Evolutionary conservation across 2,797 vertebrate species (phyloP), one percentile per base, ranked within the genome.

Genomic region (Mareca strepera): DNA sequence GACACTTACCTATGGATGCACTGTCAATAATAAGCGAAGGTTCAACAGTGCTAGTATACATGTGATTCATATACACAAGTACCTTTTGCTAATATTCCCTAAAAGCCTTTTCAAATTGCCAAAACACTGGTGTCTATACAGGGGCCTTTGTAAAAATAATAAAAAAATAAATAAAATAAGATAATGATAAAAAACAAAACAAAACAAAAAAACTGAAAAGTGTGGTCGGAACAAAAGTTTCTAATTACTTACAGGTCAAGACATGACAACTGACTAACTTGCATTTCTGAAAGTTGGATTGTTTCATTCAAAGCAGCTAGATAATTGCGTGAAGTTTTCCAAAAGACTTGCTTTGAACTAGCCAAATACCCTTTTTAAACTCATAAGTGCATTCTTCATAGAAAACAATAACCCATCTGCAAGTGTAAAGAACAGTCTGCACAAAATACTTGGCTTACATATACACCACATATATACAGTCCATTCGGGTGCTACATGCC

Each of bases 261-360:
- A 6, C 15, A 29, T 14, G 46, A 55, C 15, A 58, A 73, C 13
- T 14, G 35, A 37, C 52, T 31, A 4, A 43, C 48, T 66, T 35
- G 28, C 8, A 18, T 23, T 81, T 74, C 86, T 75, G 53, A 81
- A 82, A 58, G 25, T 46, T 0, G 43, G 16, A 31, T 18, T 25
- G 5, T 52, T 68, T 68, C 18, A 39, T 48, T 69, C 78, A 39
- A 67, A 88, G 22, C 5, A 74, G 10, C n/a, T 85, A 60, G 50
- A 35, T 39, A n/a, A 67, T 52, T 25, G 83, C 82, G 41, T 63
- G 52, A 94, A 82, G 63, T 56, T 83, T 95, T 96, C 81, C 86
- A 37, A n/a, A 83, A 76, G 17, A 48, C 17, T 17, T 50, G 13
- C 39, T 46, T 58, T 44, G 28, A 75, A 22, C 0, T 2, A 60